phyloP scores from a whole-genome alignment of 2,113 vertebrate genomes.

The Phalacrocorax aristotelis region DNA sequence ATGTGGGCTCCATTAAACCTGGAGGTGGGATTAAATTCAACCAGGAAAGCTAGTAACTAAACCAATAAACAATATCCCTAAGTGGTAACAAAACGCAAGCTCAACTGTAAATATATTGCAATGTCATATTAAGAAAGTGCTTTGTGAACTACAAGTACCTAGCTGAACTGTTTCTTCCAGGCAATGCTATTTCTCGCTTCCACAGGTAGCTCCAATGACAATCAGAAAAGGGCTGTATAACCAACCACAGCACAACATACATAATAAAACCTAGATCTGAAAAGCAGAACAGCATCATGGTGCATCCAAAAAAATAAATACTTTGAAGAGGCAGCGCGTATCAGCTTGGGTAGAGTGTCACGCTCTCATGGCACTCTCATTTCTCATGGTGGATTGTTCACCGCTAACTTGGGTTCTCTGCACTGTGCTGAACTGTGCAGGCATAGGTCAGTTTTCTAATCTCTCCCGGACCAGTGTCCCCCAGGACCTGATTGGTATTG shows the following conservation, averaged over 20 bases:
- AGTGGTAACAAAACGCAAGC: not conserved
- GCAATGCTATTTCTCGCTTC: not conserved
- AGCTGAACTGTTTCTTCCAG: not conserved
- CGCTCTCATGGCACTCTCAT: not conserved
- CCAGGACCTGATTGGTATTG: not conserved
- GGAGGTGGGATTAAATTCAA: not conserved
- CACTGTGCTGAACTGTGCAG: not conserved
- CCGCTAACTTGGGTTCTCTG: not conserved
- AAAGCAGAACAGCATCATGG: not conserved
- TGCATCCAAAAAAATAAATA: not conserved
- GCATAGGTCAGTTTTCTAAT: not conserved
- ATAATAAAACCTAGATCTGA: not conserved
- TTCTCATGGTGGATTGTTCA: not conserved
- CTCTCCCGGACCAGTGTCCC: not conserved
- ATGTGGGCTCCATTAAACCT: not conserved
- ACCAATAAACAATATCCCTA: not conserved
- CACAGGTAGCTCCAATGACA: not conserved
- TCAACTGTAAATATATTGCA: not conserved
- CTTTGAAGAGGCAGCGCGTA: not conserved
- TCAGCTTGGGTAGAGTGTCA: not conserved
- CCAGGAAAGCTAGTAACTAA: not conserved
- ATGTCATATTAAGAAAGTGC: not conserved
- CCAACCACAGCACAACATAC: not conserved
- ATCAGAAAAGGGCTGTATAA: not conserved
- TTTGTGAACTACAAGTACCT: not conserved